Evolutionary conservation across 2,797 vertebrate species (phyloP).

Genomic region (Pseudochaenichthys georgianus): DNA sequence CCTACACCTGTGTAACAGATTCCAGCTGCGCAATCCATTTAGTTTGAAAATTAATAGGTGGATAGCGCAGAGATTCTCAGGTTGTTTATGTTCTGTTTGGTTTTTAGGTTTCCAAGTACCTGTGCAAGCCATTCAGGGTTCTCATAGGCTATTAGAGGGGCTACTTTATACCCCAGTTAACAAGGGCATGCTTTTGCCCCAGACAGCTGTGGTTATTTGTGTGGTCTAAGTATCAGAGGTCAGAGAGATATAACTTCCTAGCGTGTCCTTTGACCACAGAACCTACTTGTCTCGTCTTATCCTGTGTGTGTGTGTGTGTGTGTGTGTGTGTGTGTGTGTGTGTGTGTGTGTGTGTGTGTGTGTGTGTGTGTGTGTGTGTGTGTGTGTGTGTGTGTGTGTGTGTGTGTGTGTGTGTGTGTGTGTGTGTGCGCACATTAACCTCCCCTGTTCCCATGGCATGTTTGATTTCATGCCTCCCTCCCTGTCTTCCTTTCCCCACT

Average conservation of each 20-base stretch:
- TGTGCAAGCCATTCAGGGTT: constrained; percentile 64
- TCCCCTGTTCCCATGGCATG: constrained; percentile 72
- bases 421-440: constrained; percentile 45
- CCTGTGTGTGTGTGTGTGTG: constrained; percentile 33
- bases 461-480: constrained; percentile 75
- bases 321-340: constrained; percentile 25
- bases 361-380: constrained; percentile 21
- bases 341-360: constrained; percentile 24
- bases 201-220: constrained; percentile 76
- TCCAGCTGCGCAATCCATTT: constrained; percentile 65
- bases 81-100: constrained; percentile 72
- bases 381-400: constrained; percentile 35
- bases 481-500: constrained; percentile 73
- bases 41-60: constrained; percentile 60
- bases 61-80: constrained; percentile 46
- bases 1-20: constrained; percentile 74
- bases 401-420: constrained; percentile 29
- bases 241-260: constrained; percentile 80
- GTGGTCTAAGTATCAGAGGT: constrained; percentile 76
- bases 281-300: constrained; percentile 67
- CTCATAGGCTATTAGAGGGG: constrained; percentile 55
- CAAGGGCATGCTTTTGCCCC: constrained; percentile 52
- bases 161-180: constrained; percentile 75
- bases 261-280: constrained; percentile 80
- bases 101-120: constrained; percentile 60